A percentile compares a stretch with the other conserved stretches of the same genome.
These are phyloP conservation scores for Tiliqua scincoides DNA, from an alignment of 2,113 vertebrate species.

Conservation along the genomic window DNA sequence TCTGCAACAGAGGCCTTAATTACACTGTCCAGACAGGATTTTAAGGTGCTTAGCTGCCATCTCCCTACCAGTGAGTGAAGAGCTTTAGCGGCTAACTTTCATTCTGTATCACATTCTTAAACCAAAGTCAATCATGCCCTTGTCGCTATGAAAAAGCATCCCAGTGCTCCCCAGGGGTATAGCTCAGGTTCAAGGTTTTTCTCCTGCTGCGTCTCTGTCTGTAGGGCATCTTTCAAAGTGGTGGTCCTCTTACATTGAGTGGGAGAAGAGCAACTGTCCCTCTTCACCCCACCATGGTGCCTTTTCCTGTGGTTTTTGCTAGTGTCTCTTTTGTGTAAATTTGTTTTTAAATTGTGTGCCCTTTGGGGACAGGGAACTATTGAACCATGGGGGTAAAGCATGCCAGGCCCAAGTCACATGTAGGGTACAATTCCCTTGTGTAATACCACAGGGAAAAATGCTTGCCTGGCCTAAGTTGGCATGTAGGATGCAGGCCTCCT, in stretches of 20 bases:
- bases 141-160: neutral
- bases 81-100: constrained; percentile 17
- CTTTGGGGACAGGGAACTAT: no score
- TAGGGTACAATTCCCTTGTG: no score
- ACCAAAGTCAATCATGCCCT: neutral
- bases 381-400: no score
- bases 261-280: neutral
- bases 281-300: no score
- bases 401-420: no score
- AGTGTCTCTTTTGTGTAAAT: no score
- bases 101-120: constrained; percentile 21
- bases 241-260: neutral
- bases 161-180: neutral
- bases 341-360: no score
- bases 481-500: no score
- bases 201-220: neutral
- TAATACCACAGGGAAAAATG: no score
- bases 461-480: no score
- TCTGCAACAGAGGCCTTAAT: constrained; percentile 34
- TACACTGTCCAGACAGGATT: constrained; percentile 34
- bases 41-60: constrained; percentile 21
- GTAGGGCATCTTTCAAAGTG: neutral
- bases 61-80: neutral
- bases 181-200: neutral
- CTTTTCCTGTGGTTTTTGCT: no score